Percentiles rank a stretch among this genome's conserved stretches.
phyloP scores from a whole-genome alignment of 2,797 vertebrate species.

The Tauraco hartlaubi region DNA sequence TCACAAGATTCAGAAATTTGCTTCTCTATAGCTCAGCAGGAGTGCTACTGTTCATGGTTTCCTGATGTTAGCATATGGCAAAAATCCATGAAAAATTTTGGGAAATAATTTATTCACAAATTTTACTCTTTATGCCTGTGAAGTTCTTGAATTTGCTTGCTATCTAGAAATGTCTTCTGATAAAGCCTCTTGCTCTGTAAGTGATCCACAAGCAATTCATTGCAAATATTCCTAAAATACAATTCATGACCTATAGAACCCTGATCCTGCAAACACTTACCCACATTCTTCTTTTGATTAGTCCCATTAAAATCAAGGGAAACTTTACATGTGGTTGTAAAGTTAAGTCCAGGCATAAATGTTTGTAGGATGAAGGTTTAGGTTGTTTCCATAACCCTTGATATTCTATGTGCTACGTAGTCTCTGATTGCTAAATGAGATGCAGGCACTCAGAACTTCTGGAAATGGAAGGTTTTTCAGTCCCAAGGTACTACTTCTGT shows the following conservation, averaged over 20 bases:
- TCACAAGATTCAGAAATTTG: slow-evolving; percentile 15
- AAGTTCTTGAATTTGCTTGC: neutral
- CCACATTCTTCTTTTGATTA: slow-evolving; percentile 40
- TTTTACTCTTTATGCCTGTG: neutral
- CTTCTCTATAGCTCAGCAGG: slow-evolving; percentile 11
- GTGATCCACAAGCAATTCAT: neutral
- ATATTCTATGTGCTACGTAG: neutral
- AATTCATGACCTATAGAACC: slow-evolving; percentile 17
- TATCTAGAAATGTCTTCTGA: neutral
- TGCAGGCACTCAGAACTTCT: neutral
- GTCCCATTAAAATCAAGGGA: slow-evolving; percentile 38
- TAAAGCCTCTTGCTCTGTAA: slow-evolving; percentile 18
- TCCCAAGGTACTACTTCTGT: neutral
- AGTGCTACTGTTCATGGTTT: slow-evolving; percentile 9
- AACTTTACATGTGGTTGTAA: slow-evolving; percentile 20
- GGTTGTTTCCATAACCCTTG: neutral
- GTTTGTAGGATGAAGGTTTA: neutral
- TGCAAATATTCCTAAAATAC: slow-evolving; percentile 27
- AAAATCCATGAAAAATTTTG: neutral
- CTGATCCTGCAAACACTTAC: slow-evolving; percentile 24
- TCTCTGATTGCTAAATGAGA: neutral
- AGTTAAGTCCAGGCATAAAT: slow-evolving; percentile 22
- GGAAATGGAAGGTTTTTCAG: neutral
- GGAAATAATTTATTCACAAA: neutral
- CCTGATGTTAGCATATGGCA: slow-evolving; percentile 6